Conservation (phyloP, 2,888 invertebrate genomes). For the Nemotelus nigrinus region DNA sequence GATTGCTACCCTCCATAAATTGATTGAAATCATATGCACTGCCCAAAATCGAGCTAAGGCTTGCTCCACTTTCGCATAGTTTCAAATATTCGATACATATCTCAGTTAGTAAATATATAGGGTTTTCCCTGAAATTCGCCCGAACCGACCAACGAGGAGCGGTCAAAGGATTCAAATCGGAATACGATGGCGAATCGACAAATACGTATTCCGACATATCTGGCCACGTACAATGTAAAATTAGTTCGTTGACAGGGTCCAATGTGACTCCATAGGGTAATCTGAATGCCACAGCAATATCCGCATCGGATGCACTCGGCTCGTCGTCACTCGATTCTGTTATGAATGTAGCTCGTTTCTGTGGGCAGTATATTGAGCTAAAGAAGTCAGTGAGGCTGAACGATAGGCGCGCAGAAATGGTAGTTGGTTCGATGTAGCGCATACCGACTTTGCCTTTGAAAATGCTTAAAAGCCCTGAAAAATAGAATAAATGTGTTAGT, state of each 20-base stretch:
- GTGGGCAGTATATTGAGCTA: conserved; percentile 55
- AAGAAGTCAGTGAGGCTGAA: conserved; percentile 68
- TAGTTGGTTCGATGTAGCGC: conserved; percentile 68
- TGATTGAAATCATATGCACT: conserved; percentile 64
- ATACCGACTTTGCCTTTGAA: conserved; percentile 90
- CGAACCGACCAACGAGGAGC: conserved; percentile 83
- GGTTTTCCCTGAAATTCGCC: conserved; percentile 73
- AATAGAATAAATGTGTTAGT: background rate
- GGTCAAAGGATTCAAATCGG: conserved; percentile 84
- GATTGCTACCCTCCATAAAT: conserved; percentile 68
- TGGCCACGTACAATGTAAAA: conserved; percentile 87
- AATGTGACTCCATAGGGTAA: conserved; percentile 87
- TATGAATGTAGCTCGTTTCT: conserved; percentile 53
- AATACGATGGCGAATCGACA: conserved; percentile 86
- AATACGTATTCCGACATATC: conserved; percentile 85
- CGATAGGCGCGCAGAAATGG: conserved; percentile 75
- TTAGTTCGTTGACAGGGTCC: conserved; percentile 82
- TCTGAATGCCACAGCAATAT: conserved; percentile 75
- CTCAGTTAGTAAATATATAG: conserved; percentile 81
- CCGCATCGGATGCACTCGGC: conserved; percentile 69
- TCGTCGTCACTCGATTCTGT: conserved; percentile 49
- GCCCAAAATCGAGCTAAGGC: conserved; percentile 65
- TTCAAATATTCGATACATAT: conserved; percentile 77
- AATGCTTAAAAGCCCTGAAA: conserved; percentile 76
- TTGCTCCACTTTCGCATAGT: conserved; percentile 65